Percentiles rank a stretch among this genome's conserved stretches.
Conservation (phyloP, 2,797 vertebrate species). For the Micropoecilia bifurca region DNA sequence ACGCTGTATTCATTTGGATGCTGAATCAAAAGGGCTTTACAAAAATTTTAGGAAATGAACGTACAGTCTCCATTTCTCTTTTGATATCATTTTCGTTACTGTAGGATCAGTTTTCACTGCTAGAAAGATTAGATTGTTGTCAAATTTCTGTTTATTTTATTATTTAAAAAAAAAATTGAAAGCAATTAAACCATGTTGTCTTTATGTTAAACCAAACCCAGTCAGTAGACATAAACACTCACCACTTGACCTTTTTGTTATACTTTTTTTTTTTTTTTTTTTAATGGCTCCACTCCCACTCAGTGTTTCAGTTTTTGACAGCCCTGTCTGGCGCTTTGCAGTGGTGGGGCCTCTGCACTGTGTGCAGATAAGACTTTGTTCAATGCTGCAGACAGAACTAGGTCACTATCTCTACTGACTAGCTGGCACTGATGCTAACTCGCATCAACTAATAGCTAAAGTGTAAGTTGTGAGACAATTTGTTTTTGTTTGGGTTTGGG, state of each 20-base stretch:
- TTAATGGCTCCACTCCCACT: neutral
- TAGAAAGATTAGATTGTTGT: neutral
- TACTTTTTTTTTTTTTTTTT: constrained; percentile 1
- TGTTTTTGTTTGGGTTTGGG: neutral
- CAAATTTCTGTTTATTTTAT: neutral
- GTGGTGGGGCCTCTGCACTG: constrained; percentile 10
- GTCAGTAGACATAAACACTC: neutral
- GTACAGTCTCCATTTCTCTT: neutral
- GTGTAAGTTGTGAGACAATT: neutral
- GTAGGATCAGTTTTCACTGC: neutral
- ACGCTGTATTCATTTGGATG: neutral
- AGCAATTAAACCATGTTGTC: neutral
- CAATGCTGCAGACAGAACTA: constrained; percentile 58
- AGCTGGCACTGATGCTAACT: constrained; percentile 17
- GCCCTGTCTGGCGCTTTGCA: constrained; percentile 19
- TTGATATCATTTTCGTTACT: neutral
- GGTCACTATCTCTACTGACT: constrained; percentile 64
- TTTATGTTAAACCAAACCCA: neutral
- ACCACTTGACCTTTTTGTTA: neutral
- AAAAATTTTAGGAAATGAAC: neutral
- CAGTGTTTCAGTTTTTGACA: constrained; percentile 21
- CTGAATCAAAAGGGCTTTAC: neutral
- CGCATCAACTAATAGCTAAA: constrained; percentile 13
- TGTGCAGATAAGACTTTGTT: constrained; percentile 43
- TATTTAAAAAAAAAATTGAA: too few relatives aligned